Evolutionary conservation across 2,113 vertebrate species (phyloP), one percentile per base, ranked within the genome.

Genomic region (Platysternon megacephalum): DNA sequence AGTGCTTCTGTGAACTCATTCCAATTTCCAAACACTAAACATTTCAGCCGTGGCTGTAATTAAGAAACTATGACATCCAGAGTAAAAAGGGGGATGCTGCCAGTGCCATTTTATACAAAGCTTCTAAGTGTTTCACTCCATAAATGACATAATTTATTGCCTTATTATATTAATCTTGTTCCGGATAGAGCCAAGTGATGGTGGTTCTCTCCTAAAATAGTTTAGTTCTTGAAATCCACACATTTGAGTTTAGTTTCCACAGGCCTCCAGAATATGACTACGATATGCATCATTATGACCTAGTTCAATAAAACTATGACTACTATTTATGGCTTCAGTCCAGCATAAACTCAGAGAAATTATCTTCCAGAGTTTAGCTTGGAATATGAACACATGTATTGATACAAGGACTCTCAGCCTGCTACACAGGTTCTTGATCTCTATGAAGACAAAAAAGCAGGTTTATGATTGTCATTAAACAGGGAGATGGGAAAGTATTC

Each of bases 1-100:
- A 98, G 97, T 98, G 98, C 96, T 98, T 95, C 79, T 84, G 78
- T 97, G 98, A 98, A 98, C 96, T 96, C 97, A 94, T 97, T 98
- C 97, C 98, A 98, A 94, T 97, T 98, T 97, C 97, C 96, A 97
- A 95, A 97, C 92, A 94, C 90, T 58, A 86, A 95, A 93, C 94
- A 95, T 97, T 97, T 97, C 76, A 84, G 93, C 92, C 87, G 76
- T 76, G 92, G 86, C 93, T 92, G 96, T 97, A 98, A 98, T 98
- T 98, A 98, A 97, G 97, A 93, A 97, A 95, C 88, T 97, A 13
- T 76, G 96, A 97, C 97, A 94, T 90, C 93, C 95, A 84, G 79
- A 94, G 94, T 96, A 91, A 88, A n/a, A 53, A 97, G 93, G 96
- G 97, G 93, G 95, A 94, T 81, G 88, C 89, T 97, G 96, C 96